Base-by-base conservation (phyloP, 2,888 invertebrate species). In the Ephialtes manifestator region DNA sequence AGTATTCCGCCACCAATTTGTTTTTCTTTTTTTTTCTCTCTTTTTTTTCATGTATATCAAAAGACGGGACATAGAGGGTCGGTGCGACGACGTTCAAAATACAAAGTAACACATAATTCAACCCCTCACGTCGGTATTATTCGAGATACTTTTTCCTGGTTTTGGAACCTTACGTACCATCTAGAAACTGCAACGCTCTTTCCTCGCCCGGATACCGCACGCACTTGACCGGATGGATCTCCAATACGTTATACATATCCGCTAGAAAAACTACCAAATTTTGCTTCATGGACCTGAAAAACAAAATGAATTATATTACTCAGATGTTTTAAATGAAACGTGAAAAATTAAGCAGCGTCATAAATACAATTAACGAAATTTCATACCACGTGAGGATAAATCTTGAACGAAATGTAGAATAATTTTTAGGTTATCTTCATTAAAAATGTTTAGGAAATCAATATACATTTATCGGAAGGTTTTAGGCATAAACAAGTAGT, bases 231-330 rank as follows among this genome's bases (percentile, higher is more conserved):
- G 98, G 98, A 94, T 98, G 97, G 87, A 99, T 97, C 95, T 99
- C 99, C 93, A 99, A 95, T 91, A 98, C 96, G 94, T 98, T 98
- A 95, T 99, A 99, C 91, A 99, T 96, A 94, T 99, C 99, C 83
- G 99, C 98, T 89, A 99, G 95, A 95, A 99, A 97, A 81, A 98
- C 98, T 90, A 98, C 96, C 93, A 99, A 95, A 95, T 99, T 99
- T 93, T 97, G 97, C 94, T 97, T 97, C 97, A 98, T 97, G 88
- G 98, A 97, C 92, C 98, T 98, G 95, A 55, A 96, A 95, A 89
- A 24, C 2, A 80, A 28, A 75, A 35, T 11, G 0, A 18, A 15
- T 65, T 39, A 20, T n/a, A 58, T 58, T 58, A 2, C 10, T 55
- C 11, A 58, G 24, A 31, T 0, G 13, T 1, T 24, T 58, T 28